Percentiles rank a stretch among this genome's conserved stretches.
phyloP scores from a whole-genome alignment of 2,113 vertebrate species.

The Cinclus cinclus region DNA sequence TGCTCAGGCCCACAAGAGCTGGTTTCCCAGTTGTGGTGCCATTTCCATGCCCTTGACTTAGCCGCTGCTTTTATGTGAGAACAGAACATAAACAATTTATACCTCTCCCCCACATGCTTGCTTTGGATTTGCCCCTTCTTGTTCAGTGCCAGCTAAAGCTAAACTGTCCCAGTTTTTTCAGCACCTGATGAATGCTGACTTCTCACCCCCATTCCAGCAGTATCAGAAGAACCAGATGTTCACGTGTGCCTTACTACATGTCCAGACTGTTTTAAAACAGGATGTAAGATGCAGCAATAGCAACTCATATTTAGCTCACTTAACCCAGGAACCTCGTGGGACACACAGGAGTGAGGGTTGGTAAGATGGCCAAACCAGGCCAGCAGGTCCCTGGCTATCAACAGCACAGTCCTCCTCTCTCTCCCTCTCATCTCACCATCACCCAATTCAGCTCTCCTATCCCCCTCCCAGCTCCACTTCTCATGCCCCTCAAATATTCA shows the following conservation, averaged over 20 bases:
- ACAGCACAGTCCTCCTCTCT: neutral
- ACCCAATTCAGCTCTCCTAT: neutral
- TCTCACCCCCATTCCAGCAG: neutral
- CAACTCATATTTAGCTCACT: neutral
- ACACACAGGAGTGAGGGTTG: neutral
- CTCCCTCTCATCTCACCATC: neutral
- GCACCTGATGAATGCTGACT: neutral
- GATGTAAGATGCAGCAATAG: neutral
- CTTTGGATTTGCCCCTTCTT: neutral
- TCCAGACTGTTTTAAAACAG: neutral
- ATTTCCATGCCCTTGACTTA: neutral
- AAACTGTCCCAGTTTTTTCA: neutral
- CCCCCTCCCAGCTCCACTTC: neutral
- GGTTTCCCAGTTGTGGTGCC: neutral
- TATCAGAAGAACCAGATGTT: neutral
- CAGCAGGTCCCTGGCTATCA: neutral
- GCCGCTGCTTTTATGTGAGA: neutral
- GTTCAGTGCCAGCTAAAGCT: neutral
- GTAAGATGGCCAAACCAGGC: neutral
- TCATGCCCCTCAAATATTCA: neutral
- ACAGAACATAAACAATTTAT: neutral
- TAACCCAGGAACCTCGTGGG: fast-evolving
- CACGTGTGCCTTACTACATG: fast-evolving
- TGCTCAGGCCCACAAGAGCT: neutral
- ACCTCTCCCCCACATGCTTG: neutral